Evolutionary conservation across 1,140 invertebrate species (phyloP).

Genomic region (Drosophila lacteicornis): DNA sequence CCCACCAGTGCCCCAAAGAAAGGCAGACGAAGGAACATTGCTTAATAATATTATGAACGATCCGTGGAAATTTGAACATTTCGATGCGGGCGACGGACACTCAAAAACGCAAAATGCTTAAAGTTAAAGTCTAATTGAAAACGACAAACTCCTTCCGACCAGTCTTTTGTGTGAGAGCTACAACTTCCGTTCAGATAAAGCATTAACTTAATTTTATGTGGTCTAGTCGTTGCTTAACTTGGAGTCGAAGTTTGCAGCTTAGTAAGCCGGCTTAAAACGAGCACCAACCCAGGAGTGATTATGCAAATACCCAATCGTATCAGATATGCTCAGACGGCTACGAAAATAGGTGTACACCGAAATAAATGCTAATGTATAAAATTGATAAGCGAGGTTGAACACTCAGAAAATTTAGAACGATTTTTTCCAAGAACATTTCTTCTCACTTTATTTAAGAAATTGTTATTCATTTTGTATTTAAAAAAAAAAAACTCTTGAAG

Average conservation of each 20-base stretch:
- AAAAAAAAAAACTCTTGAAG: too few species aligned
- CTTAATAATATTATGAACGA: conserved; percentile 72
- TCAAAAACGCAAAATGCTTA: conserved; percentile 53
- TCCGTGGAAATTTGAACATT: conserved; percentile 50
- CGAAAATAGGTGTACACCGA: not conserved
- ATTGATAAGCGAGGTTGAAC: too few species aligned
- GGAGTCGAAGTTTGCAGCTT: conserved; percentile 33
- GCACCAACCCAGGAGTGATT: not conserved
- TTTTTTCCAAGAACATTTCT: too few species aligned
- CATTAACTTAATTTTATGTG: conserved; percentile 71
- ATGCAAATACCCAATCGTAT: conserved; percentile 8
- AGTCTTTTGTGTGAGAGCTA: conserved; percentile 7
- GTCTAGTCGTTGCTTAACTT: conserved; percentile 54
- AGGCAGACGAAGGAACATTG: conserved; percentile 32
- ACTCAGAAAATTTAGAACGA: too few species aligned
- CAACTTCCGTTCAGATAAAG: conserved; percentile 32
- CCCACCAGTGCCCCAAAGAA: conserved; percentile 24
- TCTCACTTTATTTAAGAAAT: too few species aligned
- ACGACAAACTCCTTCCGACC: conserved; percentile 32
- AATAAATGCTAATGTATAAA: too few species aligned
- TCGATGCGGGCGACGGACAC: conserved; percentile 22
- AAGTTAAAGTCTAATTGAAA: conserved; percentile 75
- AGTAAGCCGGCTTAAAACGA: not conserved
- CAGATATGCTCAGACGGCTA: not conserved
- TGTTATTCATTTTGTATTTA: too few species aligned